Evolutionary conservation across 2,797 vertebrate species (phyloP).

Genomic region (Myotis daubentonii): DNA sequence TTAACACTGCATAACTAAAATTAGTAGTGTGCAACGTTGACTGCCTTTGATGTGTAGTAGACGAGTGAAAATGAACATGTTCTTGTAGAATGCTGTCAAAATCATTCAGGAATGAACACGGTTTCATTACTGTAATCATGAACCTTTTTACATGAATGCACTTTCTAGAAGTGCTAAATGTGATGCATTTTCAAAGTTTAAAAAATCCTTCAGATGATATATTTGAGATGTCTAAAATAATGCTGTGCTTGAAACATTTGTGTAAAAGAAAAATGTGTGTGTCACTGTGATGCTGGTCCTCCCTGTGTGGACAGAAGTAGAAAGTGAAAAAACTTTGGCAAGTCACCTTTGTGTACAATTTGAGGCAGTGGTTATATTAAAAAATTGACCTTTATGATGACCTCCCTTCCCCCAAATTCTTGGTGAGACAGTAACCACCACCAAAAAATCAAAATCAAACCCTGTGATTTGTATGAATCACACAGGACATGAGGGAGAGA

Average conservation of each 20-base stretch:
- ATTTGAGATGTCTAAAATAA: slow-evolving; percentile 80
- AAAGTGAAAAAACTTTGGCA: slow-evolving; percentile 66
- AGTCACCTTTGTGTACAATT: slow-evolving; percentile 64
- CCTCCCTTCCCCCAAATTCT: background rate
- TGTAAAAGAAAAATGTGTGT: slow-evolving; percentile 55
- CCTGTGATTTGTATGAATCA: background rate
- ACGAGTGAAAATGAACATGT: slow-evolving; percentile 57
- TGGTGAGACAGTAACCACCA: background rate
- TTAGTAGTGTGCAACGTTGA: slow-evolving; percentile 77
- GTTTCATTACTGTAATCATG: slow-evolving; percentile 65
- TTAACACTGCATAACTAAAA: slow-evolving; percentile 79
- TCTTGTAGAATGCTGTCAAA: slow-evolving; percentile 71
- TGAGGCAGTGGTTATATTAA: slow-evolving; percentile 71
- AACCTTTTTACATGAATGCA: slow-evolving; percentile 57
- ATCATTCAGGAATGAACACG: slow-evolving; percentile 79
- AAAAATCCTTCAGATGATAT: slow-evolving; percentile 77
- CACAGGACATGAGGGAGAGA: slow-evolving; percentile 61
- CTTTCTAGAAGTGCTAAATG: slow-evolving; percentile 58
- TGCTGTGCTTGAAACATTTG: slow-evolving; percentile 73
- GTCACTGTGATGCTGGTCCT: slow-evolving; percentile 79
- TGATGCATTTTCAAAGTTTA: slow-evolving; percentile 72
- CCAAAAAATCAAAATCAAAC: slow-evolving; percentile 20
- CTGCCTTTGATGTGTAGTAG: slow-evolving; percentile 80
- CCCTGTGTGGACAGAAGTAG: slow-evolving; percentile 67
- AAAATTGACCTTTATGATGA: slow-evolving; percentile 61